These are phyloP conservation scores for Orthonevra nobilis DNA, from an alignment of 2,888 invertebrate genomes.

Conservation along the genomic window DNA sequence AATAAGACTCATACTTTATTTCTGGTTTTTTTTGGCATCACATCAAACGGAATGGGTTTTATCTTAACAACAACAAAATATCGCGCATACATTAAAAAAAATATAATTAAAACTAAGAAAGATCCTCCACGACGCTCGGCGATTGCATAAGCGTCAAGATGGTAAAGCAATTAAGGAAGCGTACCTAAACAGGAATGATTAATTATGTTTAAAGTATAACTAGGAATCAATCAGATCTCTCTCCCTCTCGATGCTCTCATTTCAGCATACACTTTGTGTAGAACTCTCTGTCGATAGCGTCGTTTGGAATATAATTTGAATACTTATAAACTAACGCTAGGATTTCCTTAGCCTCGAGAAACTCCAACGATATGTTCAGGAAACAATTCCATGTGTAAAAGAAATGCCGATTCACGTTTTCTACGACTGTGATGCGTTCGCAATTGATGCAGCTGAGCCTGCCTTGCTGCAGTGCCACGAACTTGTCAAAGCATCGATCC, in stretches of 20 bases:
- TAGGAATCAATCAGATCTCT: conserved; percentile 32
- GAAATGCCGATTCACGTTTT: conserved; percentile 77
- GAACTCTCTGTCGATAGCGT: conserved; percentile 79
- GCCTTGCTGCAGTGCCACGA: conserved; percentile 78
- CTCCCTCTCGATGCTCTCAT: conserved; percentile 30
- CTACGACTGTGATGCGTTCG: conserved; percentile 75
- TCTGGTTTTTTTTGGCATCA: conserved; percentile 56
- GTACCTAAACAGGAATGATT: conserved; percentile 37
- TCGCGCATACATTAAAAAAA: conserved; percentile 36
- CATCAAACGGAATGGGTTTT: conserved; percentile 45
- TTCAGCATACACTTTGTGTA: conserved; percentile 79
- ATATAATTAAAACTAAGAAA: conserved; percentile 1
- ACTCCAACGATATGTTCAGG: conserved; percentile 77
- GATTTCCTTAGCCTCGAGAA: conserved; percentile 76
- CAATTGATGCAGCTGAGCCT: conserved; percentile 78
- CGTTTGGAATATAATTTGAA: conserved; percentile 79
- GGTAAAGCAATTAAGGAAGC: conserved; percentile 37
- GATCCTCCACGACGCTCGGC: not conserved
- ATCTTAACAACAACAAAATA: conserved; percentile 27
- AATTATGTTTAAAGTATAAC: not conserved
- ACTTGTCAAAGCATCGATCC: conserved; percentile 79
- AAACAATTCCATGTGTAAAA: conserved; percentile 80
- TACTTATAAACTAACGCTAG: conserved; percentile 78
- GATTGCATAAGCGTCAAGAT: conserved; percentile 6
- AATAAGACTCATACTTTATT: conserved; percentile 44